Conservation (phyloP, 2,888 invertebrate species). For the Venustoraphidia nigricollis region DNA sequence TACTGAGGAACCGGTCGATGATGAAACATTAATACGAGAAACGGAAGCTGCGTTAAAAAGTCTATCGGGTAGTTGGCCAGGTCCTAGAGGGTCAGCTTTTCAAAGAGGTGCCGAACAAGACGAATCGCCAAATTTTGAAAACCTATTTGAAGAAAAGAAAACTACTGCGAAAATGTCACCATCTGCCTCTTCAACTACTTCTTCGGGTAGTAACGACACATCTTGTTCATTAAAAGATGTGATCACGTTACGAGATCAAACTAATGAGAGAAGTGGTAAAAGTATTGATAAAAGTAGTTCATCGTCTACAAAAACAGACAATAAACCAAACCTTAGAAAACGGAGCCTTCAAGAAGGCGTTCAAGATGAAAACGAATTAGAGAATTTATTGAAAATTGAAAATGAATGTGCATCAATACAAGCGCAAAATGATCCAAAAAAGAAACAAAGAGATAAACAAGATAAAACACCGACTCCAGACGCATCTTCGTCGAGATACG, state of each 20-base stretch:
- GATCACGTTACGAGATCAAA: conserved; percentile 31
- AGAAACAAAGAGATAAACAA: conserved; percentile 23
- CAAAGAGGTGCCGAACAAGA: conserved; percentile 47
- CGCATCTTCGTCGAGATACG: conserved; percentile 40
- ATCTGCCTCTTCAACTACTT: conserved; percentile 45
- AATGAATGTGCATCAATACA: conserved; percentile 31
- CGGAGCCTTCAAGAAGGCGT: conserved; percentile 16
- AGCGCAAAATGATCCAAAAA: conserved; percentile 18
- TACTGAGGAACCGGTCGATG: conserved; percentile 34
- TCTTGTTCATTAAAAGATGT: conserved; percentile 52
- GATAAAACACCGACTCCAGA: conserved; percentile 15
- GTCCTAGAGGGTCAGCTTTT: conserved; percentile 45
- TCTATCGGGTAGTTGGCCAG: conserved; percentile 75
- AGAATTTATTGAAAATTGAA: conserved; percentile 30
- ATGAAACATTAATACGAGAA: conserved; percentile 72
- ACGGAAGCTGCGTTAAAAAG: conserved; percentile 78
- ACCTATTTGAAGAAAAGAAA: conserved; percentile 71
- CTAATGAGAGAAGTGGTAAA: conserved; percentile 12
- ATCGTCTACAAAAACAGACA: conserved; percentile 11
- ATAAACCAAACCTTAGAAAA: conserved; percentile 7
- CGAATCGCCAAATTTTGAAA: conserved; percentile 68
- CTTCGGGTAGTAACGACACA: conserved; percentile 35
- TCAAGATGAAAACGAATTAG: conserved; percentile 12
- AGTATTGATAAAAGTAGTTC: conserved; percentile 8
- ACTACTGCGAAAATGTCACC: conserved; percentile 44